Evolutionary conservation across 2,797 vertebrate species (phyloP).

Genomic region (Betta splendens): DNA sequence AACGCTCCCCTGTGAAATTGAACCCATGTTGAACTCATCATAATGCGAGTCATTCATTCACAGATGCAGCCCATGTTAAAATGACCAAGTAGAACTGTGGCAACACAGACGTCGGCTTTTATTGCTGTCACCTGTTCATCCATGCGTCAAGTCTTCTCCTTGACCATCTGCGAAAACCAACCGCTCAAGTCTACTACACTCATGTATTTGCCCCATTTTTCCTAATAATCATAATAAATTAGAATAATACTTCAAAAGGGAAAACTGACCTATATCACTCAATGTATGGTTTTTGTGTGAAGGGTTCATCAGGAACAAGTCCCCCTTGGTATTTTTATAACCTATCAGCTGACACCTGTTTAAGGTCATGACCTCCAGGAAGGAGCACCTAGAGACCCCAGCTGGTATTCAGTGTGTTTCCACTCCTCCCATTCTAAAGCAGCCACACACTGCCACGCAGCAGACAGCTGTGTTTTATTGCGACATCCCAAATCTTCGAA

Average conservation of each 20-base stretch:
- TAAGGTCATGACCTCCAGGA: conserved; percentile 73
- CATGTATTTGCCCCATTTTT: neutral
- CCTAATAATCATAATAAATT: neutral
- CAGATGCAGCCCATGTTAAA: neutral
- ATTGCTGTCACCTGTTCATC: neutral
- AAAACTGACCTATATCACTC: conserved; percentile 43
- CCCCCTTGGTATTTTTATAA: conserved; percentile 62
- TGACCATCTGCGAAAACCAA: too few relatives aligned
- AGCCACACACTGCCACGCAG: too few relatives aligned
- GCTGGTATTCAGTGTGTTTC: conserved; percentile 34
- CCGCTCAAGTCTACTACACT: neutral
- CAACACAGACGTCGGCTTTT: conserved; percentile 1
- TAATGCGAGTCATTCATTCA: conserved; percentile 1
- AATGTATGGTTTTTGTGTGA: conserved; percentile 38
- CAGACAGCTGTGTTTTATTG: neutral
- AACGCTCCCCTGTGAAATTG: neutral
- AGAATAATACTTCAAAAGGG: too few relatives aligned
- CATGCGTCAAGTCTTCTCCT: neutral
- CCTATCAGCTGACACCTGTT: conserved; percentile 77
- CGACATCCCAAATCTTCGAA: conserved; percentile 16
- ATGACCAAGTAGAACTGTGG: neutral
- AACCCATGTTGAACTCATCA: conserved; percentile 15
- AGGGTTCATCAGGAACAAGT: conserved; percentile 34
- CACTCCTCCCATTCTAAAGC: neutral
- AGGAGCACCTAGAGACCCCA: conserved; percentile 52